Evolutionary conservation across 2,113 vertebrate genomes (phyloP).

Genomic region (Callospermophilus lateralis): DNA sequence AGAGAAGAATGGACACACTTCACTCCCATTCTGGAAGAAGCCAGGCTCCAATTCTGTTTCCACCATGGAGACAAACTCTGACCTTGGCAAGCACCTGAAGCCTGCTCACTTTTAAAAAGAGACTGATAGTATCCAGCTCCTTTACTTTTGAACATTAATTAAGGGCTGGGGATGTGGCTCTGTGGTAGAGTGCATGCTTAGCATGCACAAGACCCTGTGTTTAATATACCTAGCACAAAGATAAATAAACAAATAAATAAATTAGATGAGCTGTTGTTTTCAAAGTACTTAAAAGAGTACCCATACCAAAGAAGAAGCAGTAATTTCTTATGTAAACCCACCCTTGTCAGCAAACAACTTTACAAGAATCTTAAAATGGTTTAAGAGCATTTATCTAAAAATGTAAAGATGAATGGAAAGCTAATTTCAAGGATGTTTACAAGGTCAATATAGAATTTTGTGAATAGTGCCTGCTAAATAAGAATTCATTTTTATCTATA

Average conservation of each 20-base stretch:
- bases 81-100: not conserved
- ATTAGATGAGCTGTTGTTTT: not conserved
- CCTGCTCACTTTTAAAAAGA: not conserved
- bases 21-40: not conserved
- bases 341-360: not conserved
- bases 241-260: too few species aligned
- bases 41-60: not conserved
- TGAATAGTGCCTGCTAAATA: not conserved
- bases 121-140: not conserved
- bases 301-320: not conserved
- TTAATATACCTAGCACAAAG: too few species aligned
- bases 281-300: not conserved
- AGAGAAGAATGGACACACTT: not conserved
- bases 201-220: too few species aligned
- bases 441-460: not conserved
- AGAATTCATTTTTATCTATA: not conserved
- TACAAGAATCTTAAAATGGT: not conserved
- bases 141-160: not conserved
- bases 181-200: too few species aligned
- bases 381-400: not conserved
- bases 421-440: not conserved
- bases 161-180: too few species aligned
- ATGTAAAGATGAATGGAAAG: not conserved
- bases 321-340: fast-evolving
- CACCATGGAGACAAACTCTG: not conserved